phyloP scores from a whole-genome alignment of 2,113 vertebrate species.

The Herpetotheres cachinnans region DNA sequence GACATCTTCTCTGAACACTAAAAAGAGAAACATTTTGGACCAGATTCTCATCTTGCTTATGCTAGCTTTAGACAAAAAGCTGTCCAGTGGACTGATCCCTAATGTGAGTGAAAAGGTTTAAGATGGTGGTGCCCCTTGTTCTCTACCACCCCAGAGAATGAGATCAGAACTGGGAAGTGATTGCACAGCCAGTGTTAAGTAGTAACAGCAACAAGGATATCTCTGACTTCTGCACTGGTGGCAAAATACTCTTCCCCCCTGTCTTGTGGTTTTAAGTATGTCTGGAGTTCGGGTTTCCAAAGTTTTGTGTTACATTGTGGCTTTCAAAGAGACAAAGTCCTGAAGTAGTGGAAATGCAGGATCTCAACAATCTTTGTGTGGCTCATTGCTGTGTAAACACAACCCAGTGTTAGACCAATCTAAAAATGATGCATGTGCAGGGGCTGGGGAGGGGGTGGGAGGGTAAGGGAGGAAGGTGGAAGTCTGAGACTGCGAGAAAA shows the following conservation, averaged over 20 bases:
- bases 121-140: background rate
- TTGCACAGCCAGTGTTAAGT: background rate
- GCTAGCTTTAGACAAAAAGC: background rate
- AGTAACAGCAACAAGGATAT: background rate
- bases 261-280: background rate
- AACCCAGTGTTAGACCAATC: background rate
- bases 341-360: background rate
- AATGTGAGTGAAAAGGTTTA: background rate
- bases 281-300: background rate
- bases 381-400: background rate
- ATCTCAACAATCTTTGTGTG: background rate
- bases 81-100: background rate
- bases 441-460: background rate
- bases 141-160: background rate
- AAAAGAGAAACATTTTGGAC: background rate
- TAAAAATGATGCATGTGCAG: background rate
- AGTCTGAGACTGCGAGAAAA: background rate
- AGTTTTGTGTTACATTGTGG: background rate
- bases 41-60: background rate
- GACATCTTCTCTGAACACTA: background rate
- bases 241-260: background rate
- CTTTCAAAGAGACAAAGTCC: background rate
- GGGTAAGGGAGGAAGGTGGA: background rate
- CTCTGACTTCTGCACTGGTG: background rate
- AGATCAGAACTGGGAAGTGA: background rate